Percentiles rank a stretch among this genome's conserved stretches.
phyloP scores from a whole-genome alignment of 2,113 vertebrate species.

The Echinops telfairi region DNA sequence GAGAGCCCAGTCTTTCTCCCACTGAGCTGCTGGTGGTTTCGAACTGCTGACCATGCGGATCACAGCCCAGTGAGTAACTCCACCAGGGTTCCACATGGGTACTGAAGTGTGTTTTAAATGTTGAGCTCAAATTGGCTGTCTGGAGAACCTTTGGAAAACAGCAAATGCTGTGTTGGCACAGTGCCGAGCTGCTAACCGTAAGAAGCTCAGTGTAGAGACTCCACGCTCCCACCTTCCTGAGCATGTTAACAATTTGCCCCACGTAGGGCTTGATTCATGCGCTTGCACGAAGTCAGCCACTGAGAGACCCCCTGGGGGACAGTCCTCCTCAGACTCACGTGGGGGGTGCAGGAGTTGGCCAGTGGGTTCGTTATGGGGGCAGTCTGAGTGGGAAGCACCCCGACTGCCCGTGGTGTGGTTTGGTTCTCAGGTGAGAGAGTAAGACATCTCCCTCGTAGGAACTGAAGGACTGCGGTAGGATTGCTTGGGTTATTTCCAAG shows the following conservation, averaged over 20 bases:
- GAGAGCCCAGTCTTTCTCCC: no score
- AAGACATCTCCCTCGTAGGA: background rate
- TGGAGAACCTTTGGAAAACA: background rate
- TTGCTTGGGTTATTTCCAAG: background rate
- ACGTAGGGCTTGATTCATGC: background rate
- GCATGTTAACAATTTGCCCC: background rate
- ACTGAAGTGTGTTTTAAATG: background rate
- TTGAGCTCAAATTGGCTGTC: background rate
- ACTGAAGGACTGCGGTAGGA: background rate
- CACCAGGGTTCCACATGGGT: background rate
- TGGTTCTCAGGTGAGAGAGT: background rate
- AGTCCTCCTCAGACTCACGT: background rate
- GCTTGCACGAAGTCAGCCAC: background rate
- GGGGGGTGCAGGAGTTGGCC: background rate
- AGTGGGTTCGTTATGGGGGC: background rate
- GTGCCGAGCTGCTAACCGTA: no score
- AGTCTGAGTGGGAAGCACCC: background rate
- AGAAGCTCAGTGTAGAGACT: background rate
- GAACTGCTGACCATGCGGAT: no score
- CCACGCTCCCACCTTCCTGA: background rate
- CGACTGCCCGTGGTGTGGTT: no score
- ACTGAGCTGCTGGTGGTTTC: no score
- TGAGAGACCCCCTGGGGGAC: background rate
- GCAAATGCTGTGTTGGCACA: no score
- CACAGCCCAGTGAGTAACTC: no score